Conservation (phyloP, 2,113 vertebrate species). For the Osmerus mordax region DNA sequence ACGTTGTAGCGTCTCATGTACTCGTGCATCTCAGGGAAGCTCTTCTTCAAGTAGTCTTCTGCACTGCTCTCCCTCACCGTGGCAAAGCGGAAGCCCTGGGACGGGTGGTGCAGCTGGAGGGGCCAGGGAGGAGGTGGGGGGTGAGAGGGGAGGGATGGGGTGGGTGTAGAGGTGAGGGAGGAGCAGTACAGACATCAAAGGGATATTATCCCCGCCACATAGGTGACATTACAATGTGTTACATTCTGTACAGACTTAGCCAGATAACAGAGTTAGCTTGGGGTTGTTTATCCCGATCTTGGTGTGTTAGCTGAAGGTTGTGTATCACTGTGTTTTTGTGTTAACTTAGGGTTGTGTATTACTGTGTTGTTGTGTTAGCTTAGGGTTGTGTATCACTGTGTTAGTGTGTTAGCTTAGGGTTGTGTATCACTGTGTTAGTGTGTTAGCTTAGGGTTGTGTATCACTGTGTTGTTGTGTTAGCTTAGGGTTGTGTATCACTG, state of each 20-base stretch:
- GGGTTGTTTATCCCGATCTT: background rate
- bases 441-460: too few relatives aligned
- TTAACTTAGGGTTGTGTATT: background rate
- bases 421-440: background rate
- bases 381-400: background rate
- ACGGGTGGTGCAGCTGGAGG: slow-evolving; percentile 83
- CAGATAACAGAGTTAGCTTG: background rate
- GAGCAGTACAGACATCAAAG: too few relatives aligned
- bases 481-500: background rate
- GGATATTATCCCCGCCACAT: too few relatives aligned
- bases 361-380: background rate
- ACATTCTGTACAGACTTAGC: too few relatives aligned
- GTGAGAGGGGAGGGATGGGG: too few relatives aligned
- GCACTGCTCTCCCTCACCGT: slow-evolving; percentile 87
- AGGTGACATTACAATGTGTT: too few relatives aligned
- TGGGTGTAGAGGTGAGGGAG: too few relatives aligned
- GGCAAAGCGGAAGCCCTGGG: slow-evolving; percentile 86
- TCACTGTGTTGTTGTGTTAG: background rate
- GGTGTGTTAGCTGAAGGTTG: background rate
- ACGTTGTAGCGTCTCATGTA: slow-evolving; percentile 88
- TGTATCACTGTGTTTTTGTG: background rate
- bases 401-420: background rate
- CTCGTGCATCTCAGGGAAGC: slow-evolving; percentile 89
- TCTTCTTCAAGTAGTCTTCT: slow-evolving; percentile 85
- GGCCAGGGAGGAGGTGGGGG: background rate